Evolutionary conservation across 2,888 invertebrate genomes (phyloP), one percentile per base, ranked within the genome.

Genomic region (Altica lythri): DNA sequence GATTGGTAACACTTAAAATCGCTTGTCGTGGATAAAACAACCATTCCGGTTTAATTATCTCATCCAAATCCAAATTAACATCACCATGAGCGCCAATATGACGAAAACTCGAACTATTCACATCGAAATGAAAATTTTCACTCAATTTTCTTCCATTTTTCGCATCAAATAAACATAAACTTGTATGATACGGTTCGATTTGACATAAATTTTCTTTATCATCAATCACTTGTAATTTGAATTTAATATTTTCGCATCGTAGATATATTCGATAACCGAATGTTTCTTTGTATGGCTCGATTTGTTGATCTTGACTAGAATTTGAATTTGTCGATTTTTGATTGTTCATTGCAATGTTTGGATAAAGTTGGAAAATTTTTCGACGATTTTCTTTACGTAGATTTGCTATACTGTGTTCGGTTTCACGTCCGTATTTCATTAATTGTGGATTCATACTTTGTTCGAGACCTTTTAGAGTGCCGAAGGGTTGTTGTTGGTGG

Each of bases 101-200:
- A 40, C 81, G 77, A n/a, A 90, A 86, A 58, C 84, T 82, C 6
- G 85, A 81, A 69, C 88, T 85, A 78, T 93, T 93, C 10, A 92
- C 80, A 74, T 93, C 91, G 70, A 92, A 92, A 75, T 93, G 88
- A 78, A 95, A 95, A 77, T 93, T 94, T 75, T 96, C 96, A 1
- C 94, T 91, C 60, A 97, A 80, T 78, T 96, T 96, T 70, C 86
- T 84, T 27, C 90, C 90, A 62, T 86, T 86, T 70, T 88, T 87
- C 4, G 90, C 90, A 79, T 98, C 97, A 76, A 92, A 98, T 32
- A 98, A 78, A 51, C 93, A 89, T 63, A 98, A 77, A 40, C 89
- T 86, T 13, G 95, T 89, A 72, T 91, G 91, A 77, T 97, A 97
- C 0, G 98, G 97, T 74, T 98, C 98, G 47, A 97, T 89, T 80